phyloP scores from a whole-genome alignment of 2,888 invertebrate species.

The Drosophila yooni region DNA sequence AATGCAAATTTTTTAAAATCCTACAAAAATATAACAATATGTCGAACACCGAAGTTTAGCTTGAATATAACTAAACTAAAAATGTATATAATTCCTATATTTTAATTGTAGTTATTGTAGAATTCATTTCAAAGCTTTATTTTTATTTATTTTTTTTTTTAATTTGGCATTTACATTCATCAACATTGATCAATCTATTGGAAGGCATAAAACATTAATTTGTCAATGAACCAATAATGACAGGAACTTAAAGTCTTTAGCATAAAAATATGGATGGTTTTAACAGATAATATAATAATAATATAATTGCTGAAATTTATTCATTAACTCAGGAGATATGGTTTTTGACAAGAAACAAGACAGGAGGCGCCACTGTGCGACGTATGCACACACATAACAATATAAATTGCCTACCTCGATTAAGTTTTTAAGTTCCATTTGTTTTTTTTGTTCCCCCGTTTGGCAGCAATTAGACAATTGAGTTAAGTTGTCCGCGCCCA shows the following conservation, averaged over 20 bases:
- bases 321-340: background rate
- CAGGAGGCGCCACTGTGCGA: background rate
- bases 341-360: background rate
- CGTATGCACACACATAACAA: background rate
- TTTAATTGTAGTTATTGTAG: background rate
- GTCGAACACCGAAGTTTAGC: background rate
- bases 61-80: background rate
- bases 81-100: background rate
- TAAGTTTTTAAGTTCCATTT: background rate
- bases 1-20: background rate
- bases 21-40: background rate
- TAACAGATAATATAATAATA: too few species aligned
- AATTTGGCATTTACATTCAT: too few species aligned
- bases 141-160: too few species aligned
- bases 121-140: background rate
- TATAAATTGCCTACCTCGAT: background rate
- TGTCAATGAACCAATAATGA: too few species aligned
- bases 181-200: too few species aligned
- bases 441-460: background rate
- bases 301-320: background rate
- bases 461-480: background rate
- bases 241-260: too few species aligned
- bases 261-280: too few species aligned
- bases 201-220: too few species aligned
- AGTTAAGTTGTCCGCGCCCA: background rate